Base-by-base conservation (phyloP, 1,140 invertebrate genomes). In the Scaptodrosophila lebanonensis region DNA sequence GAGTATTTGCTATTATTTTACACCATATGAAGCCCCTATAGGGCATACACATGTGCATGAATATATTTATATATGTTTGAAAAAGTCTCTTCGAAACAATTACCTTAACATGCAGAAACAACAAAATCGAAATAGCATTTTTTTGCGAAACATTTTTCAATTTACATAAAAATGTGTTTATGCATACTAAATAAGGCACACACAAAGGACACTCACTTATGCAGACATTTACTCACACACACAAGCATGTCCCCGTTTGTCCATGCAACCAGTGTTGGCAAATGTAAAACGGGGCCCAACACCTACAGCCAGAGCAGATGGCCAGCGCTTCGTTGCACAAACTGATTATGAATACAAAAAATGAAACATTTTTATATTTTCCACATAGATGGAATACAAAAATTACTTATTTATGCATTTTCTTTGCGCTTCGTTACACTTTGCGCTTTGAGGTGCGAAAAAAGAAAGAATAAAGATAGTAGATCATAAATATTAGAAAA, bases 291-390 rank as follows among this genome's bases (percentile, higher is more conserved):
- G 38, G 43, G 52, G 39, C 58, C 58, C 52, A 15, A 6, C 22
- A 27, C 11, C 13, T 18, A 12, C 15, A 12, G 3, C 16, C 35
- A 9, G 11, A 27, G 58, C 29, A 29, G 47, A 44, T 48, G 56
- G 16, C 38, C 53, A 48, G 13, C 52, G 73, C 73, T 59, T 67
- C 60, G 73, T 57, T 77, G 73, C 73, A 77, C 73, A 77, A 77
- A 77, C 75, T 77, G 73, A 77, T 77, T 77, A 77, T 77, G 77
- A 77, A 77, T 77, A 77, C 73, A 77, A 75, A 77, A 77, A 69
- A 54, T 60, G 40, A 45, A 61, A 73, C 65, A 63, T 75, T 70
- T 76, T 57, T 66, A 76, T 66, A 75, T 71, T 66, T 71, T 62
- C 52, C 36, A 29, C 58, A 60, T 39, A 47, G 53, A 73, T 66